phyloP scores from a whole-genome alignment of 2,797 vertebrate genomes.

The Gymnodraco acuticeps region DNA sequence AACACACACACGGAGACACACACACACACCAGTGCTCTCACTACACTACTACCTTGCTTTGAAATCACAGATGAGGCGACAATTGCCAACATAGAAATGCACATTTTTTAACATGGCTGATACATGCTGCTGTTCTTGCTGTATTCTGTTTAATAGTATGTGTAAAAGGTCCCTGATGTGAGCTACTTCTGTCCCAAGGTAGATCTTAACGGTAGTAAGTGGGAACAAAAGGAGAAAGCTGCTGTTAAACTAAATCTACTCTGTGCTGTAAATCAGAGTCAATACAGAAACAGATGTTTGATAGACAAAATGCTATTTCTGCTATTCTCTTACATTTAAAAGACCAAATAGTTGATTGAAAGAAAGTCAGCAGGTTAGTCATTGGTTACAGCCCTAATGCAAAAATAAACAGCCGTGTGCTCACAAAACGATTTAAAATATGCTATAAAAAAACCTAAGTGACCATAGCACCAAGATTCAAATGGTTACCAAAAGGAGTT shows the following conservation, averaged over 20 bases:
- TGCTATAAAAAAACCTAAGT: not conserved
- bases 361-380: too few species aligned
- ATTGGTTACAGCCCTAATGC: too few species aligned
- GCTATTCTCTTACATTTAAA: too few species aligned
- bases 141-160: constrained; percentile 30
- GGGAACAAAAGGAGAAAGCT: constrained; percentile 12
- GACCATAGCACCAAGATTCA: not conserved
- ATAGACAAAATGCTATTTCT: not conserved
- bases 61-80: constrained; percentile 57
- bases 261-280: not conserved
- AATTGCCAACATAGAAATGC: constrained; percentile 54
- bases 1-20: constrained; percentile 33
- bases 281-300: not conserved
- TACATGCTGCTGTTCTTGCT: constrained; percentile 35
- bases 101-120: constrained; percentile 63
- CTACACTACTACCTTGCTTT: constrained; percentile 30
- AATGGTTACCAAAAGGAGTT: not conserved
- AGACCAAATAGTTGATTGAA: too few species aligned
- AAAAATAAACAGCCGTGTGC: constrained; percentile 6
- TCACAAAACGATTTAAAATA: not conserved
- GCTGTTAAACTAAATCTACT: not conserved
- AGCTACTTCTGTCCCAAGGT: constrained; percentile 4
- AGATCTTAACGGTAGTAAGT: constrained; percentile 1
- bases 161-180: constrained; percentile 36
- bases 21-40: constrained; percentile 43